phyloP scores from a whole-genome alignment of 2,797 vertebrate genomes.

The Microtus agrestis region DNA sequence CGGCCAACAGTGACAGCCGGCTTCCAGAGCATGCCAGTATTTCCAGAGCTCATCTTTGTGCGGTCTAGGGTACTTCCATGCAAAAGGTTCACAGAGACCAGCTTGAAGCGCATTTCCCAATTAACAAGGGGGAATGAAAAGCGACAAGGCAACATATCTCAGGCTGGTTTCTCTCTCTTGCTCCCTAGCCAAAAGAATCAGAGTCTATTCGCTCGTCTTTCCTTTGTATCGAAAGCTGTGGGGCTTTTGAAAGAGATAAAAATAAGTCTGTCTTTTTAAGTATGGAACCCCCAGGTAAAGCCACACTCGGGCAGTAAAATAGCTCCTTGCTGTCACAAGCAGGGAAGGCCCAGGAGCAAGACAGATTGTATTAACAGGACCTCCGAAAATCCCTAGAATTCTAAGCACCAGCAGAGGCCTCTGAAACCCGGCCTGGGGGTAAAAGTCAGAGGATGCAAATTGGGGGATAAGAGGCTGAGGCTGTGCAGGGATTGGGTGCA shows the following conservation, averaged over 20 bases:
- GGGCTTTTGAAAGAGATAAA: slow-evolving; percentile 72
- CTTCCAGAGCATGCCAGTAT: slow-evolving; percentile 78
- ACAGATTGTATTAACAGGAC: background rate
- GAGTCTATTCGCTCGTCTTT: slow-evolving; percentile 56
- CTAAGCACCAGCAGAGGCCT: background rate
- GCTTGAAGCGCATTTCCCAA: slow-evolving; percentile 84
- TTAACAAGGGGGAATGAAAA: slow-evolving; percentile 79
- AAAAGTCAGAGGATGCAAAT: background rate
- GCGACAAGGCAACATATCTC: slow-evolving; percentile 67
- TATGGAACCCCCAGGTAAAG: slow-evolving; percentile 55
- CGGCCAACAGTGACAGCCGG: slow-evolving; percentile 83
- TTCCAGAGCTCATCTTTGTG: slow-evolving; percentile 85
- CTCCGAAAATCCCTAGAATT: slow-evolving; percentile 7
- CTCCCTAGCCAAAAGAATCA: background rate
- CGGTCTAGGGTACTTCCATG: slow-evolving; percentile 81
- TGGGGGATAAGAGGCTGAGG: background rate
- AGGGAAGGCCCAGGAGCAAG: background rate
- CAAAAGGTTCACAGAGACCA: slow-evolving; percentile 79
- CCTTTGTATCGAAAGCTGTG: slow-evolving; percentile 64
- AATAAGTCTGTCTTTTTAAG: slow-evolving; percentile 66
- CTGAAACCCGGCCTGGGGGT: background rate
- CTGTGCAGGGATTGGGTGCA: background rate
- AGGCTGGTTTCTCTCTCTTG: slow-evolving; percentile 25
- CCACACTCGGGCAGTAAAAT: slow-evolving; percentile 41
- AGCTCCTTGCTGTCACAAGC: background rate